phyloP scores from a whole-genome alignment of 1,140 invertebrate species.

The Aphelinus certus region DNA sequence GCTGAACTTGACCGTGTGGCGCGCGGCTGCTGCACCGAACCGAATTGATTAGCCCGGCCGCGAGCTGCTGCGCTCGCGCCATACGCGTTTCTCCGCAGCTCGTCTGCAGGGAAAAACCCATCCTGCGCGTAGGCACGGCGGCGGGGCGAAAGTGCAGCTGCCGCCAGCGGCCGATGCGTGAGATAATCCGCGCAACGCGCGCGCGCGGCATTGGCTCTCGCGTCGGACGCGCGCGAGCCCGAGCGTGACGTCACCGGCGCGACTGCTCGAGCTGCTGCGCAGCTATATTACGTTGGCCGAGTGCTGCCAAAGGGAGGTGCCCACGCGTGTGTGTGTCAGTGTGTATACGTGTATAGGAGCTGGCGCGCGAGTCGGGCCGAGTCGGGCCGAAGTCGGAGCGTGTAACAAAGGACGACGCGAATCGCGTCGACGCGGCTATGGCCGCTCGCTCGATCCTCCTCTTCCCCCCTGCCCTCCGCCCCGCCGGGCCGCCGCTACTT shows the following conservation, averaged over 20 bases:
- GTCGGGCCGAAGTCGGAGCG: too few species aligned
- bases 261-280: not conserved
- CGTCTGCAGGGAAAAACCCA: too few species aligned
- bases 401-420: constrained; percentile 39
- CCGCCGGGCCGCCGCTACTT: not conserved
- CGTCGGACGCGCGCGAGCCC: too few species aligned
- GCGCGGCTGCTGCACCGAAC: too few species aligned
- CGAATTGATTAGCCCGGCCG: too few species aligned
- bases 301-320: not conserved
- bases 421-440: constrained; percentile 36
- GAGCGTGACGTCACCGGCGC: too few species aligned
- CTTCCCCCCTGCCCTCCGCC: not conserved
- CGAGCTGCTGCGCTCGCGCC: too few species aligned
- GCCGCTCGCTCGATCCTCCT: constrained; percentile 3
- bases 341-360: not conserved
- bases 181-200: constrained; percentile 5
- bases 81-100: too few species aligned
- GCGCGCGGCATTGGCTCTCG: too few species aligned
- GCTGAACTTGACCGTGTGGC: too few species aligned
- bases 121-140: not conserved
- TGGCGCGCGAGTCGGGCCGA: not conserved
- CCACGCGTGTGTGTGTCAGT: not conserved
- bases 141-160: not conserved
- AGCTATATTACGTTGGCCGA: constrained; percentile 1
- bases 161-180: constrained; percentile 15